Evolutionary conservation across 2,113 vertebrate genomes (phyloP).

Genomic region (Naja naja): DNA sequence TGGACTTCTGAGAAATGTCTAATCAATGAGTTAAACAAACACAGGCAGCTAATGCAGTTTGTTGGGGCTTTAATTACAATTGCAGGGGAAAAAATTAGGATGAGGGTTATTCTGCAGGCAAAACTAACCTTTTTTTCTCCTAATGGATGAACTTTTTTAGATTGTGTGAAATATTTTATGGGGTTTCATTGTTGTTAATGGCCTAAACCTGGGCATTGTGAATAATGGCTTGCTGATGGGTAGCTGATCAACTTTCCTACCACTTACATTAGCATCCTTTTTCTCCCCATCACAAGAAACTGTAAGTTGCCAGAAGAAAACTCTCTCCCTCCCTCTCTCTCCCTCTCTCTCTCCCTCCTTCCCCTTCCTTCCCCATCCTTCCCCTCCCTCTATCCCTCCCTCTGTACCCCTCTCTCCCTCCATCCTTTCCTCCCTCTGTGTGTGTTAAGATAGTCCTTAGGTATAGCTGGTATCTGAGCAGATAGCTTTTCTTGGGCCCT

Average conservation of each 20-base stretch:
- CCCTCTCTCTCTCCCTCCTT: no score
- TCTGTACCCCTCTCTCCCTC: no score
- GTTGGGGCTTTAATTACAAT: conserved; percentile 67
- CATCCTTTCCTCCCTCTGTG: neutral
- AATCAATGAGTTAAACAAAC: conserved; percentile 76
- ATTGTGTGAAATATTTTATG: neutral
- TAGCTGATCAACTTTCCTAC: accelerated
- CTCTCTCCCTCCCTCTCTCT: neutral
- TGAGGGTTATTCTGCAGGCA: conserved; percentile 50
- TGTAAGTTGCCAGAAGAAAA: neutral
- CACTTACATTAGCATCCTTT: accelerated
- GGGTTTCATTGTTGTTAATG: accelerated
- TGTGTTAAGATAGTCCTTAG: neutral
- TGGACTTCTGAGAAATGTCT: conserved; percentile 76
- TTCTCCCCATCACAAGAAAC: neutral
- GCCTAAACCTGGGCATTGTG: neutral
- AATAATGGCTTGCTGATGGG: neutral
- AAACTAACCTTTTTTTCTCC: conserved; percentile 53
- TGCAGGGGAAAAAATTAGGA: conserved; percentile 63
- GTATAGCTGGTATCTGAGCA: neutral
- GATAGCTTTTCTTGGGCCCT: neutral
- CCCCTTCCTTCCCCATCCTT: no score
- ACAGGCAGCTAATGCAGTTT: conserved; percentile 62
- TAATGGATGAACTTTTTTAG: conserved; percentile 36
- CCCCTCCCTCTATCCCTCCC: no score